Evolutionary conservation across 2,888 invertebrate genomes (phyloP).

Genomic region (Drosophila picticornis): DNA sequence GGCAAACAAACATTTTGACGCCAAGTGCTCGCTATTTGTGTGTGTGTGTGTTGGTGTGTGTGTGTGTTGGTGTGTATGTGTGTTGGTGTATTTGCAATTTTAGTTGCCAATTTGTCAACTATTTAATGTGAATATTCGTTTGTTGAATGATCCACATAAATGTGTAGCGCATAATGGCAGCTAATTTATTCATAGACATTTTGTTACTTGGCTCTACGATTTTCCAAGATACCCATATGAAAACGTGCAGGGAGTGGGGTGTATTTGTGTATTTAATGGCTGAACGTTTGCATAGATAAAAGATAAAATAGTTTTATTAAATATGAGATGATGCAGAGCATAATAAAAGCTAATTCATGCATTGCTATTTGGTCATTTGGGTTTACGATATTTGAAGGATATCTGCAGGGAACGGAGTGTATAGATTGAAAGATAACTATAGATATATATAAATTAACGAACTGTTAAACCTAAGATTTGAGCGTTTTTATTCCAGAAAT

Average conservation of each 20-base stretch:
- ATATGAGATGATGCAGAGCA: constrained; percentile 26
- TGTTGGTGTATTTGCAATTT: constrained; percentile 47
- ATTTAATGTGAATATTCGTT: constrained; percentile 60
- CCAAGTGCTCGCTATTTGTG: constrained; percentile 56
- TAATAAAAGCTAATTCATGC: constrained; percentile 68
- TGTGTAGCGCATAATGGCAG: constrained; percentile 62
- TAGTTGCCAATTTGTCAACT: constrained; percentile 66
- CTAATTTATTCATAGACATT: constrained; percentile 69
- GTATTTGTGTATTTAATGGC: background rate
- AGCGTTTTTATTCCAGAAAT: background rate
- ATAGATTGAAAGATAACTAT: background rate
- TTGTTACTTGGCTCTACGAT: constrained; percentile 28
- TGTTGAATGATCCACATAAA: constrained; percentile 48
- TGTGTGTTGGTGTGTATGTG: constrained; percentile 19
- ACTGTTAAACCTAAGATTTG: background rate
- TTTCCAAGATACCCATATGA: constrained; percentile 8
- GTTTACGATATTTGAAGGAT: constrained; percentile 13
- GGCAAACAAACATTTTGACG: constrained; percentile 66
- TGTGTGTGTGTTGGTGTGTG: constrained; percentile 28
- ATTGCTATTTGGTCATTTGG: constrained; percentile 42
- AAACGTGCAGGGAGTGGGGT: background rate
- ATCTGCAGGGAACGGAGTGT: background rate
- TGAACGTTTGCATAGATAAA: background rate
- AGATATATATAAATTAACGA: background rate
- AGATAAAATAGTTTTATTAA: background rate